phyloP scores from a whole-genome alignment of 2,797 vertebrate genomes.

The Cryptoprocta ferox region DNA sequence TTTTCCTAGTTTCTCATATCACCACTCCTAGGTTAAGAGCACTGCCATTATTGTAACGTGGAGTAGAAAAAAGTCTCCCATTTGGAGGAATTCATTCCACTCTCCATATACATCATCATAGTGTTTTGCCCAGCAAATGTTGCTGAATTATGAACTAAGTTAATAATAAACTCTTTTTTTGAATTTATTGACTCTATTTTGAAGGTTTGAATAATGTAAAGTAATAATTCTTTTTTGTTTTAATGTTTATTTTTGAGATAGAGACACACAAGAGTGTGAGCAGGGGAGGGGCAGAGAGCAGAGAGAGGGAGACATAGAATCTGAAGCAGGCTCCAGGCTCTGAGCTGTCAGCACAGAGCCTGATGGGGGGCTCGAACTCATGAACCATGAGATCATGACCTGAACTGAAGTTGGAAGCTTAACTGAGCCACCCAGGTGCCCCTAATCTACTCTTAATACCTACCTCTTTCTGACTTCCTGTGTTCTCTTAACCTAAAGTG shows the following conservation, averaged over 20 bases:
- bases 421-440: too few species aligned
- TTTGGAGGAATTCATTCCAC: conserved; percentile 10
- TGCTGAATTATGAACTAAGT: conserved; percentile 30
- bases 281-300: too few species aligned
- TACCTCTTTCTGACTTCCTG: not conserved
- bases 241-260: too few species aligned
- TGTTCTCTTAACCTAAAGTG: not conserved
- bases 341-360: too few species aligned
- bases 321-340: too few species aligned
- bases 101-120: not conserved
- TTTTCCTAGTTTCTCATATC: not conserved
- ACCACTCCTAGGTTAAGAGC: not conserved
- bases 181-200: not conserved
- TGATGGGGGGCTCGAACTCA: too few species aligned
- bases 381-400: too few species aligned
- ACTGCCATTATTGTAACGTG: not conserved
- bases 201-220: conserved; percentile 34
- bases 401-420: too few species aligned
- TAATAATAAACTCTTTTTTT: conserved; percentile 22
- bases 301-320: too few species aligned
- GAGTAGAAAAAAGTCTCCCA: not conserved
- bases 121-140: conserved; percentile 43
- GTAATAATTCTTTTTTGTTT: not conserved
- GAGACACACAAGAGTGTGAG: too few species aligned
- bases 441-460: not conserved